Conservation (phyloP, 1,140 invertebrate species). For the Eciton burchellii region DNA sequence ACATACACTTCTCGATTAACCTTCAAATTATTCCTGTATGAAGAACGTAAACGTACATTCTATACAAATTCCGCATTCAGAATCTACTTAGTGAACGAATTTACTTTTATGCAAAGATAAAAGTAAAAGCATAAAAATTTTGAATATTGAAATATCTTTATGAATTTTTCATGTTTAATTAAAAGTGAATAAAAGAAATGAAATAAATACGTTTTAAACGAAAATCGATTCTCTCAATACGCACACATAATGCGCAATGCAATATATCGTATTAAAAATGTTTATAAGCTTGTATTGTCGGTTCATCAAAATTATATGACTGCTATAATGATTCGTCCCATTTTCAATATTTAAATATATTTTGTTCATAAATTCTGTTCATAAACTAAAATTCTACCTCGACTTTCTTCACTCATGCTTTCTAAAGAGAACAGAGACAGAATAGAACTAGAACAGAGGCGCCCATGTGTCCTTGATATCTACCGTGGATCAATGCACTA, state of each 20-base stretch:
- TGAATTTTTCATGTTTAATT: neutral
- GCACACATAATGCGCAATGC: too few species aligned
- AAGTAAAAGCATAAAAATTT: too few species aligned
- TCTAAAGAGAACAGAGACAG: neutral
- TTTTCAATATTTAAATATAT: neutral
- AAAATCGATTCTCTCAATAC: too few species aligned
- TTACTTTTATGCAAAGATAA: too few species aligned
- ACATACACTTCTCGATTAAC: slow-evolving; percentile 1
- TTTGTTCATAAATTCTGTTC: neutral
- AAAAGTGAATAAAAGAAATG: neutral
- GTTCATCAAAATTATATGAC: neutral
- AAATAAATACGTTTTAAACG: too few species aligned
- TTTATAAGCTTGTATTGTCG: too few species aligned
- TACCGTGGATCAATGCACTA: slow-evolving; percentile 11
- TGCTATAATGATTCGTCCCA: neutral
- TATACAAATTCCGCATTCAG: too few species aligned
- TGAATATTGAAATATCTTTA: neutral
- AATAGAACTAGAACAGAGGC: neutral
- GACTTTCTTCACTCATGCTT: neutral
- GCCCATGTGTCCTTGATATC: slow-evolving; percentile 15
- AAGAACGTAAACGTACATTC: too few species aligned
- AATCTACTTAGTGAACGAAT: too few species aligned
- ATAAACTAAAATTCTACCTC: neutral
- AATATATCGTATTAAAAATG: neutral
- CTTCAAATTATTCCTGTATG: neutral